phyloP scores from a whole-genome alignment of 2,113 vertebrate species.

The Phoxinus phoxinus region DNA sequence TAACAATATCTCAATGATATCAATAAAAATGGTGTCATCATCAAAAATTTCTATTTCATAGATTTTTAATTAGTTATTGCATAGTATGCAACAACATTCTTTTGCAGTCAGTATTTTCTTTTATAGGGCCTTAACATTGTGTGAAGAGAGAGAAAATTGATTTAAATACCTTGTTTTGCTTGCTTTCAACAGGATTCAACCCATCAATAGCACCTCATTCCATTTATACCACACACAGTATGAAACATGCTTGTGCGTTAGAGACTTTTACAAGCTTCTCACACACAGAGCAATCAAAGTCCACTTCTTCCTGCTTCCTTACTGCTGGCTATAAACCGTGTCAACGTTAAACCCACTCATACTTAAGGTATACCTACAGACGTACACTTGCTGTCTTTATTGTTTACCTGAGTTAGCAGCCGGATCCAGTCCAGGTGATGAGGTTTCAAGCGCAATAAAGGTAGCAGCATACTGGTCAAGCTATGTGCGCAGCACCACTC shows the following conservation, averaged over 20 bases:
- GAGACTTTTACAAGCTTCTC: not conserved
- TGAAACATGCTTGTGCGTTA: slow-evolving; percentile 6
- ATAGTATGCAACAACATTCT: not conserved
- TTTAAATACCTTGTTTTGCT: slow-evolving; percentile 19
- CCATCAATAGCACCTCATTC: not conserved
- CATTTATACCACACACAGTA: slow-evolving; percentile 3
- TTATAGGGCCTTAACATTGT: not conserved
- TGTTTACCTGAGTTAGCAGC: not conserved
- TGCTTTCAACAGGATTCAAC: not conserved
- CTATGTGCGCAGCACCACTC: not conserved
- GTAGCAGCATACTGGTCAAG: not conserved
- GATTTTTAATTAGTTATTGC: not conserved
- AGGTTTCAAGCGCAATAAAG: not conserved
- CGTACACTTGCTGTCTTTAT: not conserved
- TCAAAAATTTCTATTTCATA: not conserved
- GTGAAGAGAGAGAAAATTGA: not conserved
- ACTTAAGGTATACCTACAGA: slow-evolving; percentile 17
- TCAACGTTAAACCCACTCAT: slow-evolving; percentile 35
- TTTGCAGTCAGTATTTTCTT: not conserved
- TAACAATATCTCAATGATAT: not conserved
- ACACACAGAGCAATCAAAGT: slow-evolving; percentile 6
- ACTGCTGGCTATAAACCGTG: slow-evolving; percentile 40
- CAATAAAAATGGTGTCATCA: not conserved
- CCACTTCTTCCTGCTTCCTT: slow-evolving; percentile 30
- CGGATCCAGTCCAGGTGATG: slow-evolving; percentile 1